Evolutionary conservation across 2,113 vertebrate genomes (phyloP).

Genomic region (Lepus europaeus): DNA sequence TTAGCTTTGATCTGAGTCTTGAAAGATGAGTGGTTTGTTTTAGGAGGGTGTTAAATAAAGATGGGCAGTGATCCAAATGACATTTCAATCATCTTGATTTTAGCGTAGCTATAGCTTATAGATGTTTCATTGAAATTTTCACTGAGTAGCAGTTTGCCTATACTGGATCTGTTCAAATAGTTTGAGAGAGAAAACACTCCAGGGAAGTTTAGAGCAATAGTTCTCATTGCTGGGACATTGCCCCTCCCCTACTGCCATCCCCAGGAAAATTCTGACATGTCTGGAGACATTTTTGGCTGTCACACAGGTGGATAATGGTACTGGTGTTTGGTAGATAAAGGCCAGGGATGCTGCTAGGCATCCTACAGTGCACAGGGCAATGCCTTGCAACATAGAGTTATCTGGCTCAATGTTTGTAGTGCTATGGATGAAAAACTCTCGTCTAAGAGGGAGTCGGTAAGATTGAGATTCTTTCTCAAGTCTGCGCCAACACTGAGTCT

Average conservation of each 20-base stretch:
- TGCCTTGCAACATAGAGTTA: neutral
- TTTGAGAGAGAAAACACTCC: neutral
- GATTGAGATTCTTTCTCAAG: neutral
- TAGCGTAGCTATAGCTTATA: neutral
- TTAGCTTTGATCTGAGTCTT: neutral
- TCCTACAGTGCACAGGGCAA: too few relatives aligned
- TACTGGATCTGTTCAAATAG: neutral
- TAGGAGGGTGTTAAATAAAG: neutral
- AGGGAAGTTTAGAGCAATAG: neutral
- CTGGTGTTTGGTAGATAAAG: neutral
- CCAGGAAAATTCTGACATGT: neutral
- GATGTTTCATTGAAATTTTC: neutral
- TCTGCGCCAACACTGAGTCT: neutral
- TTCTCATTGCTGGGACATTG: neutral
- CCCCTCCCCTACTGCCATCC: too few relatives aligned
- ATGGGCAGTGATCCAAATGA: neutral
- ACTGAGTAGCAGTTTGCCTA: neutral
- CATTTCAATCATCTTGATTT: neutral
- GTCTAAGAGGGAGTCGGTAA: neutral
- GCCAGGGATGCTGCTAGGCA: neutral
- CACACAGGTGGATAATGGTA: neutral
- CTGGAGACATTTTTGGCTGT: neutral
- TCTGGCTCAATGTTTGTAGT: neutral
- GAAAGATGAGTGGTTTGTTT: neutral
- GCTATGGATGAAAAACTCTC: neutral